Evolutionary conservation across 2,888 invertebrate species (phyloP).

Genomic region (Notodromas monacha): DNA sequence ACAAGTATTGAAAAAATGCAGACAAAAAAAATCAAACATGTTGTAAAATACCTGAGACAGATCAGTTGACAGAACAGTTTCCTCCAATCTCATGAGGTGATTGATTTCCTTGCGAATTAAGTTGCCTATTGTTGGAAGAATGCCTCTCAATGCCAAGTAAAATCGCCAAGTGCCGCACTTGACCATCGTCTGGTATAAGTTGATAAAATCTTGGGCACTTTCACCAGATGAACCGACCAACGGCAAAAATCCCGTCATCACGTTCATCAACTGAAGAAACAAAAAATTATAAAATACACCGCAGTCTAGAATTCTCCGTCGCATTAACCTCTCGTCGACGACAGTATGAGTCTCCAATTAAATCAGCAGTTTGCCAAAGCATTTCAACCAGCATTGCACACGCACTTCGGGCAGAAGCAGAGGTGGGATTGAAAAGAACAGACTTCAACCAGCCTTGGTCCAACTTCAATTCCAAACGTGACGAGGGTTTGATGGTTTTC

Average conservation of each 20-base stretch:
- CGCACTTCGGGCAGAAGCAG: slow-evolving; percentile 55
- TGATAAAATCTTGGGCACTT: slow-evolving; percentile 60
- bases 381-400: slow-evolving; percentile 61
- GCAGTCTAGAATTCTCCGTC: too few relatives aligned
- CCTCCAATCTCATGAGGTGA: slow-evolving; percentile 55
- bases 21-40: too few relatives aligned
- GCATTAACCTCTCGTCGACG: too few relatives aligned
- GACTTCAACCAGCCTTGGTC: slow-evolving; percentile 56
- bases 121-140: slow-evolving; percentile 46
- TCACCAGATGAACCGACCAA: slow-evolving; percentile 62
- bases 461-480: slow-evolving; percentile 7
- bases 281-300: slow-evolving; percentile 7
- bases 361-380: too few relatives aligned
- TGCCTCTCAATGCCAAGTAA: slow-evolving; percentile 56
- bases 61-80: slow-evolving; percentile 68
- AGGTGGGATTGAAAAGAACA: slow-evolving; percentile 70
- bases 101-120: slow-evolving; percentile 60
- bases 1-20: too few relatives aligned
- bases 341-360: too few relatives aligned
- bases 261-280: slow-evolving; percentile 31
- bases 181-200: slow-evolving; percentile 50
- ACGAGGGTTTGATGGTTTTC: slow-evolving; percentile 11
- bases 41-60: slow-evolving; percentile 74
- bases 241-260: slow-evolving; percentile 56
- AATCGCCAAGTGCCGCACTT: slow-evolving; percentile 68